Evolutionary conservation across 1,140 invertebrate species (phyloP).

Genomic region (Oreohelix idahoensis): DNA sequence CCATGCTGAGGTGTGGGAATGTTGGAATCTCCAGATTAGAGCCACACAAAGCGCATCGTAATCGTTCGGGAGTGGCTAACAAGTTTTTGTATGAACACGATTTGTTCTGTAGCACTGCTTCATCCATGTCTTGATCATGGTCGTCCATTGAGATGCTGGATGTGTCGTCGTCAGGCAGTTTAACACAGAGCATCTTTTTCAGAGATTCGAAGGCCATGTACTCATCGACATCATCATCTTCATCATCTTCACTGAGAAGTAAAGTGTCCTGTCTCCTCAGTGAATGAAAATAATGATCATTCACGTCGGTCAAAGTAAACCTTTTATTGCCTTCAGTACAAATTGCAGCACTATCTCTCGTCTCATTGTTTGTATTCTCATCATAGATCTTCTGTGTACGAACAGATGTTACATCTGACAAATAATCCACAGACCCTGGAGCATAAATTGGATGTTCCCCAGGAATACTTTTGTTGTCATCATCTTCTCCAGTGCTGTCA

Average conservation of each 20-base stretch:
- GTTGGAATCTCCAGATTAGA: background rate
- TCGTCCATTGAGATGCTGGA: background rate
- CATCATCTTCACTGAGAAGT: background rate
- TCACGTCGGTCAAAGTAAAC: background rate
- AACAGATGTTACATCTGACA: too few relatives aligned
- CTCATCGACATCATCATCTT: background rate
- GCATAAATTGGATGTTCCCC: too few relatives aligned
- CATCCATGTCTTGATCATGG: background rate
- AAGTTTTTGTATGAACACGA: background rate
- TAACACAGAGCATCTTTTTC: background rate
- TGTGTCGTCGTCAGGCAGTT: background rate
- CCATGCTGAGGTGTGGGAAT: background rate
- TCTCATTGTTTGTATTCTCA: too few relatives aligned
- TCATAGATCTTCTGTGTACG: too few relatives aligned
- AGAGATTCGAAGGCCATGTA: background rate
- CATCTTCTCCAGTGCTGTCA: too few relatives aligned
- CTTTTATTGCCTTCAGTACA: background rate
- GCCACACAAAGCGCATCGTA: background rate
- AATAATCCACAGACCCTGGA: too few relatives aligned
- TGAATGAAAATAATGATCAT: background rate
- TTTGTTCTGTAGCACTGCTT: background rate
- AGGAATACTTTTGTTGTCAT: too few relatives aligned
- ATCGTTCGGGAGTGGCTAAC: background rate
- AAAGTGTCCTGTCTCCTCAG: conserved; percentile 11
- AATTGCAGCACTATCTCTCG: too few relatives aligned